Evolutionary conservation across 2,797 vertebrate species (phyloP).

Genomic region (Clarias laeviceps): DNA sequence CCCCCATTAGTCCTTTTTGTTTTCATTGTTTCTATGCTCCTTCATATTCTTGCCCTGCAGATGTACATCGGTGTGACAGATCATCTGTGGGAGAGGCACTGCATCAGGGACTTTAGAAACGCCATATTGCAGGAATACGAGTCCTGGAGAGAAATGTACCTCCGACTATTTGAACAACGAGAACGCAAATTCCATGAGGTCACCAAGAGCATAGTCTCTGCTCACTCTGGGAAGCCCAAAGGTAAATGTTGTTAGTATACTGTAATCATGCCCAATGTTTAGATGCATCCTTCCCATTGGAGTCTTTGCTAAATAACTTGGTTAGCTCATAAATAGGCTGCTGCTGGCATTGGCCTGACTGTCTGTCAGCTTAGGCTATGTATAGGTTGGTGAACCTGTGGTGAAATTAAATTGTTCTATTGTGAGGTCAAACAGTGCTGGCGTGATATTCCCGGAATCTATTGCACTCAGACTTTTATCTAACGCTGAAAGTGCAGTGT

Average conservation of each 20-base stretch:
- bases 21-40: not conserved
- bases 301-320: not conserved
- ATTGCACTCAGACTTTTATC: not conserved
- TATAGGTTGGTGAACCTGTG: conserved; percentile 39
- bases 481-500: not conserved
- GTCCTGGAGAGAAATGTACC: conserved; percentile 88
- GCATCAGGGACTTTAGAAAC: conserved; percentile 81
- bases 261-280: not conserved
- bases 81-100: conserved; percentile 85
- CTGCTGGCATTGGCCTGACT: conserved; percentile 34
- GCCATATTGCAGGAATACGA: conserved; percentile 79
- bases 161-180: conserved; percentile 80
- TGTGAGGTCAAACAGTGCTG: conserved; percentile 21
- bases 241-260: conserved; percentile 64
- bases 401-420: conserved; percentile 19
- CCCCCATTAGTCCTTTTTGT: not conserved
- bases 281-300: not conserved
- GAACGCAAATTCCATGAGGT: conserved; percentile 83
- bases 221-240: conserved; percentile 84
- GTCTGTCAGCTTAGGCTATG: conserved; percentile 39
- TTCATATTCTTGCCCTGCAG: conserved; percentile 54
- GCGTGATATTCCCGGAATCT: not conserved
- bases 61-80: conserved; percentile 79
- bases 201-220: conserved; percentile 82
- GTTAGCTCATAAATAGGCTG: conserved; percentile 32